These are phyloP conservation scores for Drosophila ironensis DNA, from an alignment of 1,140 invertebrate genomes.

Conservation along the genomic window DNA sequence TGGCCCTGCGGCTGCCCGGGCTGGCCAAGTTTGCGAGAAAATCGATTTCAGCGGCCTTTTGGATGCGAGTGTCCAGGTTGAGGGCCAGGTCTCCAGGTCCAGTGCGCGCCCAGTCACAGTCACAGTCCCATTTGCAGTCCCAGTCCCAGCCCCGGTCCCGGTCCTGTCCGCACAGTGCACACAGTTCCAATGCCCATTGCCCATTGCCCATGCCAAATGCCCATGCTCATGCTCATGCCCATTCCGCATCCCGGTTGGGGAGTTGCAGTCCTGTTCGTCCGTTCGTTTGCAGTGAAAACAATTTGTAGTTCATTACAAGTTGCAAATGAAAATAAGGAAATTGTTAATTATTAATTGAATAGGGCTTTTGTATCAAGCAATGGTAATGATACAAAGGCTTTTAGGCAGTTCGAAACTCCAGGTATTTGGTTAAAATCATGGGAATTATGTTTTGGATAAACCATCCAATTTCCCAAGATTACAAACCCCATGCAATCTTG, in stretches of 20 bases:
- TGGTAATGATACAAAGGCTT: too few species aligned
- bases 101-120: conserved; percentile 17
- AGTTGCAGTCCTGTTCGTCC: conserved; percentile 26
- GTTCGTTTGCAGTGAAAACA: conserved; percentile 6
- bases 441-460: neutral
- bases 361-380: too few species aligned
- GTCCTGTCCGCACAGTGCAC: neutral
- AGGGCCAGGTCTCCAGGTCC: conserved; percentile 26
- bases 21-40: conserved; percentile 78
- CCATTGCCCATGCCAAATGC: too few species aligned
- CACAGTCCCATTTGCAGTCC: conserved; percentile 16
- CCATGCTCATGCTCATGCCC: too few species aligned
- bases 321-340: neutral
- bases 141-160: neutral
- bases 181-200: neutral
- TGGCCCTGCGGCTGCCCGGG: conserved; percentile 19
- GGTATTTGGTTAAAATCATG: too few species aligned
- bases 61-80: conserved; percentile 42
- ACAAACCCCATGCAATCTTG: too few species aligned
- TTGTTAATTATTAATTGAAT: too few species aligned
- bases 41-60: conserved; percentile 71
- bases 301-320: neutral
- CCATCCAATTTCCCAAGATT: neutral
- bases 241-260: conserved; percentile 23
- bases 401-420: too few species aligned